phyloP scores from a whole-genome alignment of 2,888 invertebrate genomes.

The Caenorhabditis afra region DNA sequence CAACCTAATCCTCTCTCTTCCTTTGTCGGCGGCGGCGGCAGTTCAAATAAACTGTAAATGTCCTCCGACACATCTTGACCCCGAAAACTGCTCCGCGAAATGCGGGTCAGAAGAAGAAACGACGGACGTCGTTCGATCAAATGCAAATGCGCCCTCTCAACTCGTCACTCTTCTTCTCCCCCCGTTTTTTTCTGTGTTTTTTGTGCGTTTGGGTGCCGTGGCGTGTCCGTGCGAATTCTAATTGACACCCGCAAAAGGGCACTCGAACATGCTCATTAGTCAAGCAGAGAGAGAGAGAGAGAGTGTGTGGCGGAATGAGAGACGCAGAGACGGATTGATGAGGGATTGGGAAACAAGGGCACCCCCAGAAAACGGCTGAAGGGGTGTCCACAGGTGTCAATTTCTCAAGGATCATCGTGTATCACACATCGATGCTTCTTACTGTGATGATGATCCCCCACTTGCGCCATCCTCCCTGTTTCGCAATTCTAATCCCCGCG shows the following conservation, averaged over 20 bases:
- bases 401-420: constrained; percentile 41
- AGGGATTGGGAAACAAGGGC: constrained; percentile 23
- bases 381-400: constrained; percentile 52
- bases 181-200: constrained; percentile 20
- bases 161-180: constrained; percentile 26
- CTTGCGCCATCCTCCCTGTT: constrained; percentile 25
- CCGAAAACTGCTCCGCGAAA: constrained; percentile 33
- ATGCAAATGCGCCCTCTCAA: constrained; percentile 44
- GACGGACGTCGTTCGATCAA: constrained; percentile 32
- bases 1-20: constrained; percentile 39
- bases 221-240: constrained; percentile 11
- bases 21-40: constrained; percentile 20
- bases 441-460: constrained; percentile 20
- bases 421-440: constrained; percentile 40
- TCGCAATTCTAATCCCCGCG: not conserved
- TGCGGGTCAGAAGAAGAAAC: constrained; percentile 46
- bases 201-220: constrained; percentile 10
- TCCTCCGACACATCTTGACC: constrained; percentile 25
- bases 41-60: constrained; percentile 35
- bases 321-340: constrained; percentile 13
- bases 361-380: constrained; percentile 23
- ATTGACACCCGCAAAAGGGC: constrained; percentile 57
- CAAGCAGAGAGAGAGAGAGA: constrained; percentile 15
- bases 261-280: constrained; percentile 53
- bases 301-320: constrained; percentile 11